Evolutionary conservation across 2,113 vertebrate species (phyloP), one percentile per base, ranked within the genome.

Genomic region (Tragelaphus scriptus): DNA sequence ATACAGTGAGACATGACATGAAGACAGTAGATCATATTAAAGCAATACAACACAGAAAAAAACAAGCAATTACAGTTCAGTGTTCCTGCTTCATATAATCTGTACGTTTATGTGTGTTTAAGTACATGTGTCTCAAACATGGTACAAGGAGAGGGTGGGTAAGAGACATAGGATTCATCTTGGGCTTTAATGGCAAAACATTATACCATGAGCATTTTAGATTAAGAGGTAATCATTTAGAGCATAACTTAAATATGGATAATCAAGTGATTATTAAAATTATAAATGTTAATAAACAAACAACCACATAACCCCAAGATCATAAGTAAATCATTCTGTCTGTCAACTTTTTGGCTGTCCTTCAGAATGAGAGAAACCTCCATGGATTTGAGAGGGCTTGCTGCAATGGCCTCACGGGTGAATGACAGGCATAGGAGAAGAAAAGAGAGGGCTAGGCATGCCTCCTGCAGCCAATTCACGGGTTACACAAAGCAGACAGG

Each of bases 31-130:
- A 97, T 98, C 98, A 97, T 98, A 98, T 98, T 98, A 98, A 98
- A 98, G 98, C 98, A 99, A 98, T 95, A 97, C 90, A 96, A 98
- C 98, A 99, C 95, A 95, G 44, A 98, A 97, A 98, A 98, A 98
- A 97, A 98, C 98, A 98, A 98, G 98, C 98, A 98, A 98, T 98
- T 98, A 98, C 65, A 98, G 98, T 99, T 99, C 99, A 99, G 99
- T 99, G 99, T 99, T 99, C 98, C 99, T 99, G 99, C 99, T 99
- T 99, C 97, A 98, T 95, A 98, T 96, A 97, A 96, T 98, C 87
- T 98, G 95, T 97, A 98, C 97, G 91, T 92, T 97, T 97, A 96
- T 59, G 85, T 90, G 61, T 82, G 65, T 98, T 97, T 98, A 96
- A 98, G 91, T 92, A 96, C 86, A 85, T 30, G 36, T 94, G 80